Conservation (phyloP, 1,140 invertebrate species). For the Ridgeia piscesae region DNA sequence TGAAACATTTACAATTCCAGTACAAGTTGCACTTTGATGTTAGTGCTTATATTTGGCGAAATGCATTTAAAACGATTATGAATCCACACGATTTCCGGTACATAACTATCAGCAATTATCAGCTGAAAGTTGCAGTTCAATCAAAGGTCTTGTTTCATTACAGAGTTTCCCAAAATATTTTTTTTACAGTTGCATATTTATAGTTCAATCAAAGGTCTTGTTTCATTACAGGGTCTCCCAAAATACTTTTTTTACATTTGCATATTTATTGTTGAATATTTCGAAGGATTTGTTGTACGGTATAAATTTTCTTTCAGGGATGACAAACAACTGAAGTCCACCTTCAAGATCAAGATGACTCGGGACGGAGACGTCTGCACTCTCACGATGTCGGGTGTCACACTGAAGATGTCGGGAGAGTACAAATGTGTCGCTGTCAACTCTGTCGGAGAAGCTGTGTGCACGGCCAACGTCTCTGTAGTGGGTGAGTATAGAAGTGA, state of each 20-base stretch:
- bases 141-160: too few relatives aligned
- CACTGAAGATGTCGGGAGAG: constrained; percentile 45
- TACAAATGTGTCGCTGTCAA: constrained; percentile 53
- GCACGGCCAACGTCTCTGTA: constrained; percentile 38
- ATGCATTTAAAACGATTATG: background rate
- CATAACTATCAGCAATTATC: too few relatives aligned
- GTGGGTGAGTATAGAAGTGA: background rate
- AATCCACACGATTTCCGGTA: too few relatives aligned
- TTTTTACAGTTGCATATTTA: background rate
- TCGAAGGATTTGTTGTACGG: background rate
- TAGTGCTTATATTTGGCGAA: background rate
- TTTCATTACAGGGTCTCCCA: background rate
- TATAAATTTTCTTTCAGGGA: background rate
- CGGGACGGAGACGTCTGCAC: constrained; percentile 82
- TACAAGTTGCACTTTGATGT: background rate
- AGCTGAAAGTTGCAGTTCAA: too few relatives aligned
- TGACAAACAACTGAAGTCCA: constrained; percentile 16
- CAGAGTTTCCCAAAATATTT: background rate
- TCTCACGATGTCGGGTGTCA: constrained; percentile 43
- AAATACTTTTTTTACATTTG: too few relatives aligned
- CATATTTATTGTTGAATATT: background rate
- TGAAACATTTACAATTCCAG: too few relatives aligned
- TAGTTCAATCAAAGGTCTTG: background rate
- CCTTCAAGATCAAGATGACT: constrained; percentile 65
- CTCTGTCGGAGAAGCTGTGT: constrained; percentile 45